Evolutionary conservation across 2,113 vertebrate genomes (phyloP).

Genomic region (Sander lucioperca): DNA sequence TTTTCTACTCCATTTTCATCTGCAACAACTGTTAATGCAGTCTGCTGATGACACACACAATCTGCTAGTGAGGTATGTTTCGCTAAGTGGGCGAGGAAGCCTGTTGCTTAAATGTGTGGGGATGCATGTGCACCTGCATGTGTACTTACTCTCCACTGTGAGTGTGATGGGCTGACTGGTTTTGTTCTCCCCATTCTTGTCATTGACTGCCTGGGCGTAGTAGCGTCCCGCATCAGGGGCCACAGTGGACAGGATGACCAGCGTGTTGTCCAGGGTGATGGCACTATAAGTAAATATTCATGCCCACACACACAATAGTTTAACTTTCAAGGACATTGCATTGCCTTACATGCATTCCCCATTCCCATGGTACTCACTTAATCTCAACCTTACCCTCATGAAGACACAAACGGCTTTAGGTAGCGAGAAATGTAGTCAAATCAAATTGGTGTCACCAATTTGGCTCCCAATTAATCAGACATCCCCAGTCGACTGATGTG

Average conservation of each 20-base stretch:
- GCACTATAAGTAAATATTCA: constrained; percentile 82
- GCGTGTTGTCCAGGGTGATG: constrained; percentile 96
- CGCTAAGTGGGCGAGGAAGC: background rate
- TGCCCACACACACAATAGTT: constrained; percentile 3
- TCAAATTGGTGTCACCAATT: constrained; percentile 26
- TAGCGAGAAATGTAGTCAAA: constrained; percentile 15
- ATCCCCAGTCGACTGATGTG: constrained; percentile 25
- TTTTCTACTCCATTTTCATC: constrained; percentile 8
- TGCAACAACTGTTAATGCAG: constrained; percentile 42
- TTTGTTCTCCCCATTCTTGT: constrained; percentile 99
- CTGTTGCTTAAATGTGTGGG: constrained; percentile 17
- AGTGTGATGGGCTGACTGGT: constrained; percentile 95
- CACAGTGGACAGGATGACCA: constrained; percentile 96
- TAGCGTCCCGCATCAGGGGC: constrained; percentile 95
- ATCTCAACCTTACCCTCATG: constrained; percentile 9
- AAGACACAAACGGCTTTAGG: constrained; percentile 20
- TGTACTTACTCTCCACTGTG: constrained; percentile 91
- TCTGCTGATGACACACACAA: constrained; percentile 39
- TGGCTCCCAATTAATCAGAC: constrained; percentile 51
- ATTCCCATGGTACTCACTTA: constrained; percentile 5
- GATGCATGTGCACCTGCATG: background rate
- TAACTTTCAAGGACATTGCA: constrained; percentile 2
- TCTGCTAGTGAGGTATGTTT: constrained; percentile 11
- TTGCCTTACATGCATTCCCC: background rate
- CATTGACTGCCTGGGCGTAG: constrained; percentile 97